phyloP scores from a whole-genome alignment of 23 tunicate species.

The Ascidia mentula region DNA sequence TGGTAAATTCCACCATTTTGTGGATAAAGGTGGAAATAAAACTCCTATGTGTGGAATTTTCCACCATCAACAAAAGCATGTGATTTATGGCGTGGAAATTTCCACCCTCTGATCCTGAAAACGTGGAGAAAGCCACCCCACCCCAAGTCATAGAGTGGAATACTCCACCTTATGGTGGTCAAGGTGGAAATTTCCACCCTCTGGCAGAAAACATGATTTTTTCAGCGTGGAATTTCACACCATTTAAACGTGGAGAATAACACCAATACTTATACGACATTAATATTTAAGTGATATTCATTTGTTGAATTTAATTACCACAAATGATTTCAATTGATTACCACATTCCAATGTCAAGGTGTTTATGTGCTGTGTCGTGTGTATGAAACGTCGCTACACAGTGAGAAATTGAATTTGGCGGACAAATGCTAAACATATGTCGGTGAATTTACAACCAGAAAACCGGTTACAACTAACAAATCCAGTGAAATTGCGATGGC shows the following conservation, averaged over 20 bases:
- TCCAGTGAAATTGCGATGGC: slow-evolving; percentile 3
- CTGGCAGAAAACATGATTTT: slow-evolving; percentile 10
- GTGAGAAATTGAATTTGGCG: not conserved
- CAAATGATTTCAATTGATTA: no score
- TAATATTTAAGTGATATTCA: slow-evolving; percentile 2
- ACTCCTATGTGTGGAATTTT: not conserved
- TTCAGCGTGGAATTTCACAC: slow-evolving; percentile 7
- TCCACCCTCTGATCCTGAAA: slow-evolving; percentile 7
- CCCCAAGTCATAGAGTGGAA: slow-evolving; percentile 8
- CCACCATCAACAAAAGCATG: not conserved
- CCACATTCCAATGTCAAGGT: not conserved
- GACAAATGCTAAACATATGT: not conserved
- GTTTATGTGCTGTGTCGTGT: not conserved
- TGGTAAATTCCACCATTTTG: no score
- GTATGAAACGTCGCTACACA: slow-evolving; percentile 7
- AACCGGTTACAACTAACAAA: slow-evolving; percentile 1
- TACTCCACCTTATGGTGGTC: not conserved
- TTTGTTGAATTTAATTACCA: not conserved
- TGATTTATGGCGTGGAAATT: not conserved
- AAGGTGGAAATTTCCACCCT: slow-evolving; percentile 3
- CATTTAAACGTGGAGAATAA: slow-evolving; percentile 3
- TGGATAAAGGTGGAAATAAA: no score
- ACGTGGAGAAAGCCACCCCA: slow-evolving; percentile 1
- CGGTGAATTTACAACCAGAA: not conserved
- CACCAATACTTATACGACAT: not conserved